A percentile compares a stretch with the other conserved stretches of the same genome.
These are phyloP conservation scores for Aporrectodea caliginosa DNA, from an alignment of 1,140 invertebrate species.

Conservation along the genomic window DNA sequence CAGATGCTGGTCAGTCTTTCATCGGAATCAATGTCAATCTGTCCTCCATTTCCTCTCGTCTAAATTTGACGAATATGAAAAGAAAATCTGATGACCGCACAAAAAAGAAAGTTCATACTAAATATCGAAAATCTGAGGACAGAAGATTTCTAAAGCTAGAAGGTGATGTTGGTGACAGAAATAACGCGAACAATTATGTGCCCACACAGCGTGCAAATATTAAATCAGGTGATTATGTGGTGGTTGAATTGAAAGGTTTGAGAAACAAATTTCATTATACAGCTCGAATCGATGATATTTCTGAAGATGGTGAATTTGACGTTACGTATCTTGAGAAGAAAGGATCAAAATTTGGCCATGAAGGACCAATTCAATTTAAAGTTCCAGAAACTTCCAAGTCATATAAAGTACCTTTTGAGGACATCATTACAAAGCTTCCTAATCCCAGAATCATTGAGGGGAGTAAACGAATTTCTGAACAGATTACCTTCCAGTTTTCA, in stretches of 20 bases:
- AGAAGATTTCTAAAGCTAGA: neutral
- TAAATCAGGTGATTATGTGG: neutral
- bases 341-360: neutral
- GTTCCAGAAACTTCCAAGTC: neutral
- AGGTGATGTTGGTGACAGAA: neutral
- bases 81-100: neutral
- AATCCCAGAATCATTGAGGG: neutral
- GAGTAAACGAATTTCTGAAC: neutral
- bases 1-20: neutral
- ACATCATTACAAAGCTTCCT: neutral
- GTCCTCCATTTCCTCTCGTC: neutral
- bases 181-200: neutral
- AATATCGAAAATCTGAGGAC: neutral
- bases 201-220: neutral
- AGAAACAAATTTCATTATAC: slow-evolving; percentile 1
- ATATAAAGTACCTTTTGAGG: neutral
- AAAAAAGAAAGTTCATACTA: neutral
- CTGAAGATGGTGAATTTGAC: neutral
- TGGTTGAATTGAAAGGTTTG: slow-evolving; percentile 5
- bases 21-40: neutral
- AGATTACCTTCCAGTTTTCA: neutral
- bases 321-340: slow-evolving; percentile 1
- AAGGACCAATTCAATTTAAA: neutral
- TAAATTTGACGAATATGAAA: neutral
- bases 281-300: neutral